A percentile compares a stretch with the other conserved stretches of the same genome.
These are phyloP conservation scores for Drosophila meridionalis DNA, from an alignment of 2,888 invertebrate genomes.

Conservation along the genomic window DNA sequence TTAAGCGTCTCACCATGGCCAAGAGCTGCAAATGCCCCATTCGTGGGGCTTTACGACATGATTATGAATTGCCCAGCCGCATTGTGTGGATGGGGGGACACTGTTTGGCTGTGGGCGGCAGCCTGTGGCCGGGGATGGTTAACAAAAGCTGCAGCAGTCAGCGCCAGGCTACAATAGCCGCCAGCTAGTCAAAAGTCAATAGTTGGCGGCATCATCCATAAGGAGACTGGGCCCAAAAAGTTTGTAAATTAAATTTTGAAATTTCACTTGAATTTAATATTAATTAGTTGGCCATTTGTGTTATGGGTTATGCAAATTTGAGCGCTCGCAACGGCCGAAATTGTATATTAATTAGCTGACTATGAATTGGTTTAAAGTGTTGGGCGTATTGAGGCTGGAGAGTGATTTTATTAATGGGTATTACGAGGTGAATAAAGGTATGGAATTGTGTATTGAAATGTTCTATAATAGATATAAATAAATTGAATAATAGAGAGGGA, in stretches of 20 bases:
- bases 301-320: slow-evolving; percentile 67
- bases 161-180: slow-evolving; percentile 40
- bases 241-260: slow-evolving; percentile 71
- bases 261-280: slow-evolving; percentile 73
- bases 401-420: background rate
- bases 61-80: slow-evolving; percentile 77
- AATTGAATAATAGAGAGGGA: background rate
- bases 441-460: background rate
- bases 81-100: slow-evolving; percentile 12
- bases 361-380: background rate
- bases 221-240: slow-evolving; percentile 34
- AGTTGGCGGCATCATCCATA: slow-evolving; percentile 61
- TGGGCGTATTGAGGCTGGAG: background rate
- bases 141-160: slow-evolving; percentile 72
- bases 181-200: slow-evolving; percentile 72
- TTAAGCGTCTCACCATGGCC: slow-evolving; percentile 78
- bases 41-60: slow-evolving; percentile 73
- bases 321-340: slow-evolving; percentile 29
- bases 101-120: background rate
- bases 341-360: slow-evolving; percentile 65
- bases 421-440: background rate
- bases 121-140: slow-evolving; percentile 31
- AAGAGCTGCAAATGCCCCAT: slow-evolving; percentile 29
- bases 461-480: background rate
- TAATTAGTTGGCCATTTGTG: slow-evolving; percentile 71